Percentiles rank a stretch among this genome's conserved stretches.
Conservation (phyloP, 2,888 invertebrate genomes). For the Epiblema foenella region DNA sequence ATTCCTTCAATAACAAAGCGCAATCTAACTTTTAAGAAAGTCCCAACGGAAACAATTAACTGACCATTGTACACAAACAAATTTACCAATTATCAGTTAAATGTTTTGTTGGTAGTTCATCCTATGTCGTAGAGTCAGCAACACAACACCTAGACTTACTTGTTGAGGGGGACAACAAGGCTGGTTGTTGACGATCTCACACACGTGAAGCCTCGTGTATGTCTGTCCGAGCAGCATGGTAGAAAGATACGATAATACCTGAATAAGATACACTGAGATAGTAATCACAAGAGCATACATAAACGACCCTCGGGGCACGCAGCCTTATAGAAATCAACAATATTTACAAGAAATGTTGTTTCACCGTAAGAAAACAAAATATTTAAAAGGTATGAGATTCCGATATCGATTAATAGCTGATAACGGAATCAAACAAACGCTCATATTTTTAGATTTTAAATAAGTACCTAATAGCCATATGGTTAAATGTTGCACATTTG, state of each 20-base stretch:
- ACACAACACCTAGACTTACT: slow-evolving; percentile 66
- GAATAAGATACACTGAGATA: slow-evolving; percentile 52
- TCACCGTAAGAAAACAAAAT: no score
- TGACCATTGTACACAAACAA: background rate
- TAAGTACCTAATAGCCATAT: background rate
- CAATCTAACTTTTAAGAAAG: background rate
- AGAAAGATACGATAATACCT: slow-evolving; percentile 74
- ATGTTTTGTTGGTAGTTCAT: background rate
- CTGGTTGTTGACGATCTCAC: slow-evolving; percentile 92
- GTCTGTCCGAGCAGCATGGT: slow-evolving; percentile 88
- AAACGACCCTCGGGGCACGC: background rate
- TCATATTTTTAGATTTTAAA: background rate
- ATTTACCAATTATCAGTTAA: background rate
- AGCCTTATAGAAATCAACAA: background rate
- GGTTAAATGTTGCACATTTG: background rate
- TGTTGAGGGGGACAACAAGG: slow-evolving; percentile 91
- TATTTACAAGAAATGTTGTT: no score
- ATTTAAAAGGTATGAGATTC: background rate
- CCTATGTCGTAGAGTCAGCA: slow-evolving; percentile 38
- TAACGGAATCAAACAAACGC: background rate
- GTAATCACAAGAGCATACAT: slow-evolving; percentile 45
- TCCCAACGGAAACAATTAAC: background rate
- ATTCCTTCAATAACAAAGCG: background rate
- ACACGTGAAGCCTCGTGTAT: slow-evolving; percentile 95
- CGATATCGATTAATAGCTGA: background rate